Percentiles rank a stretch among this genome's conserved stretches.
Evolutionary conservation across 2,888 invertebrate genomes (phyloP).

Genomic region (Acronicta aceris): DNA sequence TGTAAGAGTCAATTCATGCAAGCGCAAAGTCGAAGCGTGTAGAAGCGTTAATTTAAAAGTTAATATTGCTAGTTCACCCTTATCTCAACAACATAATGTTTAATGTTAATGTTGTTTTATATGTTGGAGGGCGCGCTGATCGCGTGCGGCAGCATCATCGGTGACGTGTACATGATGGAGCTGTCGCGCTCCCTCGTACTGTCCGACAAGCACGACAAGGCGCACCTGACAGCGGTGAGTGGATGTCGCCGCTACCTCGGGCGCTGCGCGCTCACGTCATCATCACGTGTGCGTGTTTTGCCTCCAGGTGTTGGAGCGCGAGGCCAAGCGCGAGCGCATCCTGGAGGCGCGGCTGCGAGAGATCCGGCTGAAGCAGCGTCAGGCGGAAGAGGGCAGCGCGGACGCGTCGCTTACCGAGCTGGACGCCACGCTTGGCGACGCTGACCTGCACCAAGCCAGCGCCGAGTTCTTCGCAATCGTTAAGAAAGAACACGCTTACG

Average conservation of each 20-base stretch:
- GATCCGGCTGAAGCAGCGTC: slow-evolving; percentile 89
- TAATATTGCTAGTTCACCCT: no score
- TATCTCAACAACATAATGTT: no score
- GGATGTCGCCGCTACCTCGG: neutral
- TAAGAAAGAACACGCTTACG: slow-evolving; percentile 62
- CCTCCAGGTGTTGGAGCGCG: slow-evolving; percentile 94
- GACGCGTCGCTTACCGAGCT: slow-evolving; percentile 58
- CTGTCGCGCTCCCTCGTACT: slow-evolving; percentile 91
- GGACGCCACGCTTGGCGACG: slow-evolving; percentile 68
- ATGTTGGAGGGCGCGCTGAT: slow-evolving; percentile 89
- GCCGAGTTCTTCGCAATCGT: slow-evolving; percentile 55
- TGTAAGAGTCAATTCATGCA: no score
- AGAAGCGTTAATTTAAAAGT: no score
- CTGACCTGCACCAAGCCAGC: slow-evolving; percentile 65
- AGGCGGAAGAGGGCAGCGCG: slow-evolving; percentile 73
- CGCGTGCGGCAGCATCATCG: slow-evolving; percentile 92
- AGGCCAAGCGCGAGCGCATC: slow-evolving; percentile 96
- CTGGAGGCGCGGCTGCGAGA: slow-evolving; percentile 96
- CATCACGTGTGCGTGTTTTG: neutral
- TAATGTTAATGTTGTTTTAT: slow-evolving; percentile 1
- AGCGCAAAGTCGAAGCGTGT: no score
- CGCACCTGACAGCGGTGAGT: slow-evolving; percentile 91
- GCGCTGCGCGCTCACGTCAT: no score
- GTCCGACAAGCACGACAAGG: slow-evolving; percentile 92
- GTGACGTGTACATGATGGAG: slow-evolving; percentile 93